These are phyloP conservation scores for Rhyacophila brunnea DNA, from an alignment of 1,140 invertebrate genomes.

Conservation along the genomic window DNA sequence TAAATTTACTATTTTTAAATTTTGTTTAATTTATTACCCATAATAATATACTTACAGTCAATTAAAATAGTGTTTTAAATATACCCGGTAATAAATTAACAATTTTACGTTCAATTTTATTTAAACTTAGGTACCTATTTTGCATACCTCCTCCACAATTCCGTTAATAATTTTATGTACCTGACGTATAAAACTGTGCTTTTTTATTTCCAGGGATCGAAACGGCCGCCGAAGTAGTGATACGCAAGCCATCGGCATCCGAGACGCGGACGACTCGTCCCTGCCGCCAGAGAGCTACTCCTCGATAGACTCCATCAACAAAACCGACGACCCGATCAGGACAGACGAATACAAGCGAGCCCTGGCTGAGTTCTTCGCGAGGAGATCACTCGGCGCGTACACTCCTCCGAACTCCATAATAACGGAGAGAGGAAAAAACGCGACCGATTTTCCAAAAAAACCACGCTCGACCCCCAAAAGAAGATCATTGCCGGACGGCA, in stretches of 20 bases:
- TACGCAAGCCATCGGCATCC: slow-evolving; percentile 8
- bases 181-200: slow-evolving; percentile 4
- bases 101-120: background rate
- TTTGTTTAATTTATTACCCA: too few species aligned
- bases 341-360: slow-evolving; percentile 52
- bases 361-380: slow-evolving; percentile 49
- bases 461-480: slow-evolving; percentile 29
- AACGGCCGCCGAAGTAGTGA: slow-evolving; percentile 23
- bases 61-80: too few species aligned
- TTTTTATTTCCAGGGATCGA: slow-evolving; percentile 26
- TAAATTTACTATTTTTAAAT: too few species aligned
- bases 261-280: background rate
- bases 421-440: background rate
- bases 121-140: background rate
- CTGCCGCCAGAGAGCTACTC: background rate
- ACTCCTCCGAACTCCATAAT: background rate
- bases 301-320: background rate
- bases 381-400: slow-evolving; percentile 38
- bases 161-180: background rate
- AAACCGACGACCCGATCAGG: slow-evolving; percentile 42
- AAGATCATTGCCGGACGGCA: slow-evolving; percentile 17
- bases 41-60: too few species aligned
- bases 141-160: background rate
- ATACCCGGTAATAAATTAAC: background rate
- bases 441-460: slow-evolving; percentile 5